phyloP scores from a whole-genome alignment of 2,888 invertebrate species.

The Rotaria macrura region DNA sequence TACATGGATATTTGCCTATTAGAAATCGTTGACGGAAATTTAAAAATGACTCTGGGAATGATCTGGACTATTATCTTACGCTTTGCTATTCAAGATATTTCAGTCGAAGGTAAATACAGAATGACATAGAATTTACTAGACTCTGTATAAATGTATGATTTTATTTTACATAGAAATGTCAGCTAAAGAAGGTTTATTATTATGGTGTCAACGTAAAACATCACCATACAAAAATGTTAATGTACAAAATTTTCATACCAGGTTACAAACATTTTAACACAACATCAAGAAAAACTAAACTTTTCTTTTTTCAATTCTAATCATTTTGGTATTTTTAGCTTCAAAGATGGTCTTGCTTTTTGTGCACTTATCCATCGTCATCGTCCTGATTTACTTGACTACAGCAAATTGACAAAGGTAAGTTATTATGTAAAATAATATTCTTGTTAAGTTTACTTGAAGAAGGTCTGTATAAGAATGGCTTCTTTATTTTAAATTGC shows the following conservation, averaged over 20 bases:
- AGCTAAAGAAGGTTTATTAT: constrained; percentile 93
- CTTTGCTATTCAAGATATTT: constrained; percentile 99
- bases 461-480: no score
- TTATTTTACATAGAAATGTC: constrained; percentile 57
- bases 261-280: no score
- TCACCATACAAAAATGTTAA: constrained; percentile 99
- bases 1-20: not conserved
- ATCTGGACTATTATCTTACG: constrained; percentile 99
- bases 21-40: constrained; percentile 98
- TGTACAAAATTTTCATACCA: constrained; percentile 94
- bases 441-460: no score
- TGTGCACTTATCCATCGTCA: constrained; percentile 98
- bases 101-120: constrained; percentile 65
- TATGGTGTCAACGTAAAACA: constrained; percentile 99
- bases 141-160: no score
- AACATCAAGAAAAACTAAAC: not conserved
- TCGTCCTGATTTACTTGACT: constrained; percentile 96
- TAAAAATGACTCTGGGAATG: constrained; percentile 99
- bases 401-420: constrained; percentile 83
- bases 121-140: not conserved
- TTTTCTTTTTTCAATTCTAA: not conserved
- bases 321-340: constrained; percentile 58
- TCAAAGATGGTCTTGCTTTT: constrained; percentile 99
- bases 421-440: no score
- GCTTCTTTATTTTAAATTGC: no score